Evolutionary conservation across 2,797 vertebrate species (phyloP), one percentile per base, ranked within the genome.

Genomic region (Micrastur ruficollis): DNA sequence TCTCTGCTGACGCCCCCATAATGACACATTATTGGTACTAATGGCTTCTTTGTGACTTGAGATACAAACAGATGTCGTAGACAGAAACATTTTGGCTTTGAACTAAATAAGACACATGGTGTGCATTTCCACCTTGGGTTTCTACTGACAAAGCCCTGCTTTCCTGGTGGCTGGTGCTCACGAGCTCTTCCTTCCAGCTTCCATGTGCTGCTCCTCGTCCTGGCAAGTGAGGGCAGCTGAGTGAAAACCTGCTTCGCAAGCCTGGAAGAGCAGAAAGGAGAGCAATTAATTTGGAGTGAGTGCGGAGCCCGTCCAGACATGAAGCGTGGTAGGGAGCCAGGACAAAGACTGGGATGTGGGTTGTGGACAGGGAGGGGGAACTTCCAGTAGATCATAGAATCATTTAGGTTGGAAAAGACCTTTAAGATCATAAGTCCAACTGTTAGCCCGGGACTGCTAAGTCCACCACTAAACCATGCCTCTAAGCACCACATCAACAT

Each of bases 21-120:
- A 97, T 97, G 93, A 94, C 95, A 97, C 97, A 92, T 97, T 96
- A 95, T 95, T 97, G 95, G 91, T 95, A 91, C 83, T 97, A 96
- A 95, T 95, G 94, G 90, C 79, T 96, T 96, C 91, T 96, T 79
- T 96, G 89, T 94, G 94, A 95, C 91, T 92, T 71, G 38, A 97
- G 95, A 91, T 90, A 94, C 88, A 97, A 96, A 96, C 93, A 97
- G 75, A 53, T 62, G 34, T 92, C 96, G 92, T 74, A 94, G 95
- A 95, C 92, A 96, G 95, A 96, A 97, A 93, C 62, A 93, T 96
- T 93, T 95, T 25, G 3, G 74, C 91, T 96, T 95, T 68, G 80
- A 96, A 96, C 96, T 95, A 97, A 97, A 87, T 94, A 93, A 97
- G 87, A 75, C 78, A 32, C 66, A 38, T 2, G 1, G 66, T 0